Evolutionary conservation across 2,113 vertebrate genomes (phyloP), one percentile per base, ranked within the genome.

Genomic region (Illadopsis cleaveri): DNA sequence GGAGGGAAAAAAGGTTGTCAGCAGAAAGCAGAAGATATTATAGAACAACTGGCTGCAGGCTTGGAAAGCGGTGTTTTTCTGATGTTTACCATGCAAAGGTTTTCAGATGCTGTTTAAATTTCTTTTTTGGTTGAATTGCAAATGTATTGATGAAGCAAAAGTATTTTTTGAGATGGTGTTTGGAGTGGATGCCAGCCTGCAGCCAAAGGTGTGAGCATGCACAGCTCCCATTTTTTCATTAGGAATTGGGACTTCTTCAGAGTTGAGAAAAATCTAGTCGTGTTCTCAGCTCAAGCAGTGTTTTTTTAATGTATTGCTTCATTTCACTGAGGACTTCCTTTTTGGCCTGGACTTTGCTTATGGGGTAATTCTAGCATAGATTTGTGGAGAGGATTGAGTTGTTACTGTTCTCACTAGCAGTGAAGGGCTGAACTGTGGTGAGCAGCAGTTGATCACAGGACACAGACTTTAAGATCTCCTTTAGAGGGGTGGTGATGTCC

Each of bases 1-100:
- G 94, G 93, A 96, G 90, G 82, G 96, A 89, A 96, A 94, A 96
- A 96, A 95, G 91, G 91, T 96, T 98, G 98, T 98, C 97, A 96
- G 97, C 97, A 96, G 94, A 97, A 91, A 95, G 86, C 82, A 51
- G 95, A 72, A 97, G 96, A 92, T 93, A 94, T 89, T 98, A 96
- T 24, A 86, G 92, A 94, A 92, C 95, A 96, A 81, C 93, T 96
- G 94, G 96, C 98, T 97, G 90, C 84, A 95, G 96, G 97, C 75
- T 92, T 96, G 65, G 61, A 97, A 94, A 86, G 78, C 24, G 2
- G 31, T 66, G 68, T 90, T 96, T 97, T 96, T 82, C 91, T 97
- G 89, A 95, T 96, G 72, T 96, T 95, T 97, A 94, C 89, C 65
- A 77, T 93, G 89, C 90, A 93, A 87, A 92, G 70, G 77, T 84